Percentiles rank a stretch among this genome's conserved stretches.
Conservation (phyloP, 2,888 invertebrate genomes). For the Drosophila lutescens region DNA sequence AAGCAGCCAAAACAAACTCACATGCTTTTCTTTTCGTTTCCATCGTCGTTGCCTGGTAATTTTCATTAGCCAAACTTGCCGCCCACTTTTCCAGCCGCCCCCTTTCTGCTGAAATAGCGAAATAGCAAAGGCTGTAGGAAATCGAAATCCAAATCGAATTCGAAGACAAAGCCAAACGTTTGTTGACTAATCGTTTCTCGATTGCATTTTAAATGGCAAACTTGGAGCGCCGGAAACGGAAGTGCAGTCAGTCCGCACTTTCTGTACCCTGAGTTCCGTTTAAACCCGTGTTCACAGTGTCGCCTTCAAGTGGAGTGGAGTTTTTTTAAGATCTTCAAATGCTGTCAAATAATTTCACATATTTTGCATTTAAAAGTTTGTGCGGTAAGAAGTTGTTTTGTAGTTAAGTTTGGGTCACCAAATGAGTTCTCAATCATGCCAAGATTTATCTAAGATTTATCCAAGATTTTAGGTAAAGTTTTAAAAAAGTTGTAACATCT, state of each 20-base stretch:
- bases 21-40: neutral
- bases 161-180: constrained; percentile 31
- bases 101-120: no score
- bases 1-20: constrained; percentile 36
- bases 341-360: neutral
- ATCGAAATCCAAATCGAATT: constrained; percentile 1
- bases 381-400: neutral
- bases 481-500: neutral
- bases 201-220: constrained; percentile 58
- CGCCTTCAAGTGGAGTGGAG: neutral
- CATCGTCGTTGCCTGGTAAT: constrained; percentile 28
- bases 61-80: constrained; percentile 47
- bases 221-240: constrained; percentile 52
- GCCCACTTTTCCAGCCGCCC: constrained; percentile 21
- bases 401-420: neutral
- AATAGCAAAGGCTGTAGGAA: constrained; percentile 2
- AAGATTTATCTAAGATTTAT: no score
- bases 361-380: neutral
- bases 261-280: neutral
- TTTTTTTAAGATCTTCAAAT: neutral
- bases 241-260: constrained; percentile 46
- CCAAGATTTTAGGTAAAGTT: neutral
- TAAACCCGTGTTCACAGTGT: neutral
- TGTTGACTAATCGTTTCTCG: constrained; percentile 67
- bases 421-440: neutral